A percentile compares a stretch with the other conserved stretches of the same genome.
These are phyloP conservation scores for Pammene aurita DNA, from an alignment of 2,888 invertebrate genomes.

Conservation along the genomic window DNA sequence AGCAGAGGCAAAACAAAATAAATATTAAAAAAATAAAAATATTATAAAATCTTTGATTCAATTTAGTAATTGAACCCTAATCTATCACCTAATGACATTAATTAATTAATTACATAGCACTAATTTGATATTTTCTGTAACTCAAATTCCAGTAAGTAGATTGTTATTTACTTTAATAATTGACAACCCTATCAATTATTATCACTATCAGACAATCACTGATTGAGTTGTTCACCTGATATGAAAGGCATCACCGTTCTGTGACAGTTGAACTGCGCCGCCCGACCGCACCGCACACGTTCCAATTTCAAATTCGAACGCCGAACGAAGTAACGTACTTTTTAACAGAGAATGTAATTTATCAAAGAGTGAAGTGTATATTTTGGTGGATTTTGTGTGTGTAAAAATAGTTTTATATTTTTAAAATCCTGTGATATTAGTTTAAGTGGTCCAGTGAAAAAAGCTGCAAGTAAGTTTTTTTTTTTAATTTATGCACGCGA, in stretches of 20 bases:
- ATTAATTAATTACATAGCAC: too few species aligned
- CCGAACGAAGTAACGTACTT: conserved; percentile 54
- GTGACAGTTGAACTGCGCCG: conserved; percentile 60
- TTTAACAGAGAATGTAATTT: conserved; percentile 46
- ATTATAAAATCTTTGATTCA: too few species aligned
- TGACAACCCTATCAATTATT: conserved; percentile 30
- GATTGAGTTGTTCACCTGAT: conserved; percentile 73
- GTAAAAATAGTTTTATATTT: conserved; percentile 50
- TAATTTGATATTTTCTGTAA: too few species aligned
- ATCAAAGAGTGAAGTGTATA: conserved; percentile 52
- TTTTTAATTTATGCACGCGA: conserved; percentile 32
- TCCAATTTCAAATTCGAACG: conserved; percentile 38
- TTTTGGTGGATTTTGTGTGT: conserved; percentile 56
- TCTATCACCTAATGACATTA: too few species aligned
- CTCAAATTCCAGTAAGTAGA: too few species aligned
- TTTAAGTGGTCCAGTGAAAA: conserved; percentile 60
- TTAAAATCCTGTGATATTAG: conserved; percentile 82
- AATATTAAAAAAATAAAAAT: too few species aligned
- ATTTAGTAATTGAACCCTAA: too few species aligned
- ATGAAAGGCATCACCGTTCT: conserved; percentile 61
- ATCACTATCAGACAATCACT: conserved; percentile 61
- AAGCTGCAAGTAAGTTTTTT: conserved; percentile 70
- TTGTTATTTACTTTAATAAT: neutral
- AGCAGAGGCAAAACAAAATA: too few species aligned
- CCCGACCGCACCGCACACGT: conserved; percentile 56